Base-by-base conservation (phyloP, 2,888 invertebrate species). In the Hyles lineata region DNA sequence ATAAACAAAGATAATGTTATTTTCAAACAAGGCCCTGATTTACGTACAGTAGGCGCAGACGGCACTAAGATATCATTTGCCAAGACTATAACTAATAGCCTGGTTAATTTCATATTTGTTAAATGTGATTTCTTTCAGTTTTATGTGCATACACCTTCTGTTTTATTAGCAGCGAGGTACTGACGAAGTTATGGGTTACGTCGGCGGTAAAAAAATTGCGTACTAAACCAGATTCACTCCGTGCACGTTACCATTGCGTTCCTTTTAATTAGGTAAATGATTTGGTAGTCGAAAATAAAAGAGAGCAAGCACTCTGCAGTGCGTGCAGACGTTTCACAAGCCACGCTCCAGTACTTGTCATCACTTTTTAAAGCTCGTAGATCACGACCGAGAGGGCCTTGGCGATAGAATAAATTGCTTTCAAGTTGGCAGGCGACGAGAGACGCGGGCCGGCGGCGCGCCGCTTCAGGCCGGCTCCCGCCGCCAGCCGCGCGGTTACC, bases 321-420 rank as follows among this genome's bases (percentile, higher is more conserved):
- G 61, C 29, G 50, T 75, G 55, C 74, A 74, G 72, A 67, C 73
- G 74, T 74, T 75, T 75, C 73, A 73, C 74, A 75, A 74, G 75
- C 69, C 71, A 61, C 70, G 70, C 72, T 74, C 60, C 52, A 72
- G 60, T 71, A 71, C 69, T 86, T 92, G 90, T 93, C 93, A 89
- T 89, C 93, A 85, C 90, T 84, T 86, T 84, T 80, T 82, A 82
- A 80, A 86, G 86, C 81, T 85, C 89, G 87, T 90, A 90, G 89
- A 91, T 90, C 88, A 87, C 86, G 81, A 80, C 80, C 78, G 72
- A 78, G 83, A 86, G 87, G 83, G 85, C 82, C 81, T 78, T 78
- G 89, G 75, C 86, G 90, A 90, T 85, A 83, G 87, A 81, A 85
- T 87, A 89, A 90, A 92, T 90, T 86, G 90, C 87, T 90, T 87